phyloP scores from a whole-genome alignment of 2,797 vertebrate genomes.

The Pelochelys cantorii region DNA sequence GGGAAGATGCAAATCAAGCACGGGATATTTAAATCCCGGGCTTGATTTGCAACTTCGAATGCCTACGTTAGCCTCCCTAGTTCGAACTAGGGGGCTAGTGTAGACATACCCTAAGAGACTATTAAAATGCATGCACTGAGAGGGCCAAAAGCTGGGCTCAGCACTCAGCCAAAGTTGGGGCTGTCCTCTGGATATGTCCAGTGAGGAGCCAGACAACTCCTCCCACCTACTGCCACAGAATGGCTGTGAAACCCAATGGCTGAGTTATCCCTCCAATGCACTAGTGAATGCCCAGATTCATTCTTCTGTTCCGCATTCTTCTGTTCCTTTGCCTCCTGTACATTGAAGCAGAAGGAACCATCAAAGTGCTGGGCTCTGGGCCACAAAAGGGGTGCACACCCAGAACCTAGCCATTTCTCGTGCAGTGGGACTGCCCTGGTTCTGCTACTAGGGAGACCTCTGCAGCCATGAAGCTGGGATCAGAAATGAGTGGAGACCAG shows the following conservation, averaged over 20 bases:
- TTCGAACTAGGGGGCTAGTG: no score
- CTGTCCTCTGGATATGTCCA: background rate
- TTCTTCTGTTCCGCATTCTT: background rate
- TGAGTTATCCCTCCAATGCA: background rate
- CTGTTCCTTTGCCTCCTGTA: background rate
- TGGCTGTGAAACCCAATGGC: background rate
- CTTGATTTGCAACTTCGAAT: no score
- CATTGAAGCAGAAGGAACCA: conserved; percentile 41
- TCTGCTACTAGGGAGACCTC: background rate
- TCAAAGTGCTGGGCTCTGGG: conserved; percentile 43
- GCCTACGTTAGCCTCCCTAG: no score
- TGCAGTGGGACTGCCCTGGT: background rate
- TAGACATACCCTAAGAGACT: no score
- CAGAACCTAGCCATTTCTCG: conserved; percentile 67
- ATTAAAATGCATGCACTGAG: background rate
- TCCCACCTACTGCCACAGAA: background rate
- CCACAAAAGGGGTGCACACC: conserved; percentile 62
- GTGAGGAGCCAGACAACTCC: no score
- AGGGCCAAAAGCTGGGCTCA: background rate
- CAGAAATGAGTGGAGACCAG: accelerated
- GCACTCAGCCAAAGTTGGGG: background rate
- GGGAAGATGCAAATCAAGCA: no score
- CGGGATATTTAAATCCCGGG: no score
- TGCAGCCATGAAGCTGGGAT: background rate
- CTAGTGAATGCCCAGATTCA: background rate